Base-by-base conservation (phyloP, 2,113 vertebrate species). In the Anolis sagrei region DNA sequence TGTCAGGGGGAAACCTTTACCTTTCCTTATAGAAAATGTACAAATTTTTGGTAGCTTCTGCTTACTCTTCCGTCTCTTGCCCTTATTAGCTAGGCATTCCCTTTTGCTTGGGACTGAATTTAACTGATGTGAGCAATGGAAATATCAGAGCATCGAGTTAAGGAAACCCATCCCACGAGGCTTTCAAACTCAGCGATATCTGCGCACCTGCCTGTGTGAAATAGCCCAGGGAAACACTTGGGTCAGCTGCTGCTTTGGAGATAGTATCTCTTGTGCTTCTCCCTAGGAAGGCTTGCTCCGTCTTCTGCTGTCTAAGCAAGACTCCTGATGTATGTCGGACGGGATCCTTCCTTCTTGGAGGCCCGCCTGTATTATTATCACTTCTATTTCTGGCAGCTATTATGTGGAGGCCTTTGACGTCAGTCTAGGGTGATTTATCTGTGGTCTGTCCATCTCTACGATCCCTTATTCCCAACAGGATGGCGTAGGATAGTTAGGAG, bases 351-450 rank as follows among this genome's bases (percentile, higher is more conserved):
- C 91, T 85, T 87, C 36, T 86, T 1, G 0, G 89, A 88, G 44
- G 82, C 84, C 88, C 83, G 79, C 68, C 77, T 87, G n/a, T 76
- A 82, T 89, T 91, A 36, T 85, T 82, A 48, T 1, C 49, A 51
- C 83, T 80, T 90, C 93, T 97, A 97, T 97, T 97, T 97, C 95
- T 97, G 97, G 97, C 93, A 82, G 4, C 91, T 66, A n/a, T 93
- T 91, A 88, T 88, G 76, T 19, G 68, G 91, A 83, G 89, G 89
- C 84, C 86, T 92, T 95, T 97, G 97, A 97, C 95, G 95, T 97
- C 96, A 96, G 91, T 88, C 75, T 54, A 7, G 93, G 83, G 85
- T 91, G 93, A 91, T 89, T 93, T 81, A 88, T 87, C 94, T 90
- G 87, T 81, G 92, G 92, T 87, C 64, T n/a, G 90, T 91, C 92